Evolutionary conservation across 1,140 invertebrate species (phyloP).

Genomic region (Drosophila funebris): DNA sequence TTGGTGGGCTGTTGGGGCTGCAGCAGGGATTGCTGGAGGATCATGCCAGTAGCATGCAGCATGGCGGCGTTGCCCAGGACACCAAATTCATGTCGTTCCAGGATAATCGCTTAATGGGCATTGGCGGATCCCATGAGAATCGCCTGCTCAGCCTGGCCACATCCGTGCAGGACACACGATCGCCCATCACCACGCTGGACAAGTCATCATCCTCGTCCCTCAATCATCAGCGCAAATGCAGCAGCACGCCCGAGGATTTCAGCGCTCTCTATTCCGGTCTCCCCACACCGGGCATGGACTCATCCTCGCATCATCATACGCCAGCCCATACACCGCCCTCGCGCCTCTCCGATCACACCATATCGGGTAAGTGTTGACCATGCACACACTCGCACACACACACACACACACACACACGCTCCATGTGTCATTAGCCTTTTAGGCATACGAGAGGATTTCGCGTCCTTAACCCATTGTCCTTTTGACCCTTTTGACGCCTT

Average conservation of each 20-base stretch:
- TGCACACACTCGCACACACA: neutral
- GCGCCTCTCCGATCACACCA: conserved; percentile 83
- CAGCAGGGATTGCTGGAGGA: conserved; percentile 90
- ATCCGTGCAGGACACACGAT: conserved; percentile 82
- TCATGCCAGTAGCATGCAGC: conserved; percentile 85
- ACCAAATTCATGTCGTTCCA: conserved; percentile 84
- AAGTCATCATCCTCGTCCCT: conserved; percentile 84
- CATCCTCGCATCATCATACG: conserved; percentile 85
- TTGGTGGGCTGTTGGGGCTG: conserved; percentile 90
- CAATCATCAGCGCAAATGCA: conserved; percentile 89
- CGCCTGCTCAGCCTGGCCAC: conserved; percentile 81
- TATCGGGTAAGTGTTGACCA: conserved; percentile 69
- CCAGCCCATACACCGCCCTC: conserved; percentile 86
- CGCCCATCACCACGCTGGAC: conserved; percentile 82
- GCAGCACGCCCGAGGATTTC: conserved; percentile 92
- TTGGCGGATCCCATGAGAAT: conserved; percentile 83
- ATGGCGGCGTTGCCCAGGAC: conserved; percentile 74
- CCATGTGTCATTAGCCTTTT: neutral
- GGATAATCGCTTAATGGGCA: conserved; percentile 85
- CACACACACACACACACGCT: neutral
- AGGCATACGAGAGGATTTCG: neutral
- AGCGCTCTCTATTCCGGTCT: conserved; percentile 88
- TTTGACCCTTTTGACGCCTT: conserved; percentile 2
- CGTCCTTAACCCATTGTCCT: conserved; percentile 14
- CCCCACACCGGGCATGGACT: conserved; percentile 83